Percentiles rank a stretch among this genome's conserved stretches.
Evolutionary conservation across 2,888 invertebrate genomes (phyloP).

Genomic region (Dascillus cervinus): DNA sequence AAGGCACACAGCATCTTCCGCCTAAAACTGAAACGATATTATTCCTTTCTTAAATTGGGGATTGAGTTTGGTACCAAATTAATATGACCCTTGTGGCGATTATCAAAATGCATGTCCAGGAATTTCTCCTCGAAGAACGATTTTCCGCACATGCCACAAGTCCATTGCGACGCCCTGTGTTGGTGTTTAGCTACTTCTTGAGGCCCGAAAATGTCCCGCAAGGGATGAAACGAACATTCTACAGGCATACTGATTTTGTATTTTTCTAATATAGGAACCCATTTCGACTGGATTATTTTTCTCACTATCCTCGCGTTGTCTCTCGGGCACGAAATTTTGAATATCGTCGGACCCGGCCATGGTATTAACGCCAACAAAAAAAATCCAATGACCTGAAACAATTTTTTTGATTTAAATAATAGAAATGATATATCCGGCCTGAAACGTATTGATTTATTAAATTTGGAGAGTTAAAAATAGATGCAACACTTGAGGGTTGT

Average conservation of each 20-base stretch:
- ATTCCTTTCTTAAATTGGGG: background rate
- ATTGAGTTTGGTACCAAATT: constrained; percentile 55
- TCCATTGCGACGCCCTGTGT: constrained; percentile 83
- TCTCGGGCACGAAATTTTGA: constrained; percentile 81
- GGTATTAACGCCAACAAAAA: constrained; percentile 76
- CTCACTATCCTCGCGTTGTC: constrained; percentile 83
- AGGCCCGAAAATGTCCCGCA: constrained; percentile 79
- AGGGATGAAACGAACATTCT: constrained; percentile 85
- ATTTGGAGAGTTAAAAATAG: too few relatives aligned
- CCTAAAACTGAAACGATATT: constrained; percentile 46
- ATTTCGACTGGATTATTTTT: constrained; percentile 83
- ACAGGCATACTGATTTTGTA: constrained; percentile 80
- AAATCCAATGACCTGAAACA: too few relatives aligned
- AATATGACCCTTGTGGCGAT: constrained; percentile 75
- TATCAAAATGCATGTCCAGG: constrained; percentile 83
- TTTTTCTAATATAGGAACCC: constrained; percentile 82
- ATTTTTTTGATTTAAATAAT: too few relatives aligned
- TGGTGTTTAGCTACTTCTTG: constrained; percentile 80
- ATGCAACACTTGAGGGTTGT: too few relatives aligned
- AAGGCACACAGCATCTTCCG: constrained; percentile 85
- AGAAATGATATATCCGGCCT: too few relatives aligned
- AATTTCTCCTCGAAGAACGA: constrained; percentile 84
- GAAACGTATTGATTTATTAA: too few relatives aligned
- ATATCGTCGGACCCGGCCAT: constrained; percentile 81
- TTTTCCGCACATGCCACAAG: constrained; percentile 84